phyloP scores from a whole-genome alignment of 2,113 vertebrate genomes.

The Xenopus laevis region DNA sequence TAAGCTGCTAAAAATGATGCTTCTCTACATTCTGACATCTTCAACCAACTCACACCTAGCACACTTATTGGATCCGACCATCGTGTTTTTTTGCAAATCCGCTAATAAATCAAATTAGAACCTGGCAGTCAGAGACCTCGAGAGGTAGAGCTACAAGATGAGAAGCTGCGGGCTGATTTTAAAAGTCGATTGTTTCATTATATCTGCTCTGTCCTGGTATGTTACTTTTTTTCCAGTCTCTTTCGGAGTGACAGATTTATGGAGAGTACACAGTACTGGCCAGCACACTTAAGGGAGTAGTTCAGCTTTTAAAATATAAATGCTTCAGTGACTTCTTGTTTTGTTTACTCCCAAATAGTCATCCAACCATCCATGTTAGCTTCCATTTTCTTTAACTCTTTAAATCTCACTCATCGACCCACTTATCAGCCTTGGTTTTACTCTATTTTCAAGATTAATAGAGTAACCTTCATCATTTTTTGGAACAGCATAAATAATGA shows the following conservation, averaged over 20 bases:
- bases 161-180: conserved; percentile 35
- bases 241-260: conserved; percentile 33
- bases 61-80: conserved; percentile 28
- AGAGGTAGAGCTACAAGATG: conserved; percentile 40
- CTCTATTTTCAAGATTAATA: too few species aligned
- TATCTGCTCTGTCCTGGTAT: conserved; percentile 32
- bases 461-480: too few species aligned
- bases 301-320: not conserved
- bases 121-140: conserved; percentile 40
- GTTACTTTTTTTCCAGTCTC: conserved; percentile 24
- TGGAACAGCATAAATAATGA: too few species aligned
- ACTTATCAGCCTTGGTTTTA: too few species aligned
- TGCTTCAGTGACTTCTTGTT: too few species aligned
- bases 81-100: not conserved
- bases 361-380: too few species aligned
- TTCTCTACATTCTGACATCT: conserved; percentile 10
- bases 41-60: conserved; percentile 14
- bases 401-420: too few species aligned
- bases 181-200: conserved; percentile 44
- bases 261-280: conserved; percentile 16
- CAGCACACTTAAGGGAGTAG: not conserved
- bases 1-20: not conserved
- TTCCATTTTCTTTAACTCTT: too few species aligned
- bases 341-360: too few species aligned
- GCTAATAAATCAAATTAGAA: conserved; percentile 46